Percentiles rank a stretch among this genome's conserved stretches.
Evolutionary conservation across 1,140 invertebrate species (phyloP).

Genomic region (Acromyrmex heyeri): DNA sequence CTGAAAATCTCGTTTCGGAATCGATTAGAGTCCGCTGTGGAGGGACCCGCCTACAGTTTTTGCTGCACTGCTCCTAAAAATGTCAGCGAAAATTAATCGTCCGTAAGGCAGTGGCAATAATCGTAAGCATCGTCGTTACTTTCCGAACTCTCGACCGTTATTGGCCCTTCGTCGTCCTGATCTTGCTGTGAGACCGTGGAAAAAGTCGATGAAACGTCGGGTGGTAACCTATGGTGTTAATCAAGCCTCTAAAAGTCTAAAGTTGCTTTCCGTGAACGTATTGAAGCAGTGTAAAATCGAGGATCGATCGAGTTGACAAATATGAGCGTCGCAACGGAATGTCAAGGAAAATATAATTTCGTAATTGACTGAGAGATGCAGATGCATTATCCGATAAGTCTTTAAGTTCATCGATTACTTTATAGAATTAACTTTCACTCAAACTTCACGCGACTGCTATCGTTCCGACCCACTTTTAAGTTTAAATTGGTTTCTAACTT

Average conservation of each 20-base stretch:
- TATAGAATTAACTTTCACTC: constrained; percentile 21
- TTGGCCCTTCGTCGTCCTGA: constrained; percentile 1
- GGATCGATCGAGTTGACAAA: constrained; percentile 8
- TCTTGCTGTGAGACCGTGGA: background rate
- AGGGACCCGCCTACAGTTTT: background rate
- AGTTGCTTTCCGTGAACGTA: background rate
- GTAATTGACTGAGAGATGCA: background rate
- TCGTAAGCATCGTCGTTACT: constrained; percentile 51
- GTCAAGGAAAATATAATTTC: background rate
- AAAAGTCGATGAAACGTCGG: constrained; percentile 21
- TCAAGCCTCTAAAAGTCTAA: constrained; percentile 12
- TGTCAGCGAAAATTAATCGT: constrained; percentile 68
- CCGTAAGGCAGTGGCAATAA: constrained; percentile 60
- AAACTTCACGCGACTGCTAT: background rate
- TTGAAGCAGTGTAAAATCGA: background rate
- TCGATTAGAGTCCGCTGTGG: constrained; percentile 60
- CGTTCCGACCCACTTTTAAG: background rate
- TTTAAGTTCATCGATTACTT: constrained; percentile 3
- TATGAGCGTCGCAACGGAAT: background rate
- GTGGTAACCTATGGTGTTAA: constrained; percentile 43
- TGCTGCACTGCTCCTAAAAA: constrained; percentile 60
- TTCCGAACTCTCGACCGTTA: constrained; percentile 37
- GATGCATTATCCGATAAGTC: background rate
- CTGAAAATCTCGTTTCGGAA: constrained; percentile 68
- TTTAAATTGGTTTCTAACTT: constrained; percentile 15